phyloP scores from a whole-genome alignment of 2,888 invertebrate species.

The Gari tellinella region DNA sequence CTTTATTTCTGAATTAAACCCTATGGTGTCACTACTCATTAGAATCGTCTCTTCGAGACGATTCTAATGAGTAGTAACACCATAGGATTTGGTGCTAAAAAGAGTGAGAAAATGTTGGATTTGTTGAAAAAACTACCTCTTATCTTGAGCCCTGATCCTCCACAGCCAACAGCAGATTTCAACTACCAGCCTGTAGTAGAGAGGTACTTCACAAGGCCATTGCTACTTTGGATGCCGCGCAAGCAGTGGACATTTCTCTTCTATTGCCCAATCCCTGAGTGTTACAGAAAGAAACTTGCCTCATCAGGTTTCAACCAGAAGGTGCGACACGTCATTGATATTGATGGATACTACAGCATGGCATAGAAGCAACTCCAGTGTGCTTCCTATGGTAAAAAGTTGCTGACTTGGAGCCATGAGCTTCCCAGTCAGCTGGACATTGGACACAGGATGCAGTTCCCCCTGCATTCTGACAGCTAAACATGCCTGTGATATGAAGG shows the following conservation, averaged over 20 bases:
- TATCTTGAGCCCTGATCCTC: too few relatives aligned
- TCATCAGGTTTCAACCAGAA: constrained; percentile 47
- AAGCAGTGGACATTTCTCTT: constrained; percentile 36
- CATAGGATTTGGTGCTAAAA: too few relatives aligned
- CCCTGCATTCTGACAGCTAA: constrained; percentile 35
- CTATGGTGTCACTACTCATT: too few relatives aligned
- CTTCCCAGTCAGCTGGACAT: constrained; percentile 61
- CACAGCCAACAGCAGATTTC: constrained; percentile 31
- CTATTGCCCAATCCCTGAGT: constrained; percentile 37
- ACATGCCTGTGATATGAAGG: constrained; percentile 52
- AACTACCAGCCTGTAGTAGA: constrained; percentile 21
- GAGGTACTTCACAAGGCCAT: constrained; percentile 47
- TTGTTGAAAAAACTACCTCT: too few relatives aligned
- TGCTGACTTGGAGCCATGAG: constrained; percentile 47
- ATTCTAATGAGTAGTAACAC: too few relatives aligned
- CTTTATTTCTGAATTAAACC: too few relatives aligned
- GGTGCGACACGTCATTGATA: constrained; percentile 54
- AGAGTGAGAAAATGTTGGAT: too few relatives aligned
- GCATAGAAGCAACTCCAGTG: constrained; percentile 56
- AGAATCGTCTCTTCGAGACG: too few relatives aligned
- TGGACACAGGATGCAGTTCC: constrained; percentile 34
- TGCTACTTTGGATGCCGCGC: constrained; percentile 54
- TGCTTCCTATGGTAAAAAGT: constrained; percentile 29
- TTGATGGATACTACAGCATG: constrained; percentile 60
- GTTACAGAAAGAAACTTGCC: constrained; percentile 28